These are phyloP conservation scores for Euschistus heros DNA, from an alignment of 1,140 invertebrate species.

Conservation along the genomic window DNA sequence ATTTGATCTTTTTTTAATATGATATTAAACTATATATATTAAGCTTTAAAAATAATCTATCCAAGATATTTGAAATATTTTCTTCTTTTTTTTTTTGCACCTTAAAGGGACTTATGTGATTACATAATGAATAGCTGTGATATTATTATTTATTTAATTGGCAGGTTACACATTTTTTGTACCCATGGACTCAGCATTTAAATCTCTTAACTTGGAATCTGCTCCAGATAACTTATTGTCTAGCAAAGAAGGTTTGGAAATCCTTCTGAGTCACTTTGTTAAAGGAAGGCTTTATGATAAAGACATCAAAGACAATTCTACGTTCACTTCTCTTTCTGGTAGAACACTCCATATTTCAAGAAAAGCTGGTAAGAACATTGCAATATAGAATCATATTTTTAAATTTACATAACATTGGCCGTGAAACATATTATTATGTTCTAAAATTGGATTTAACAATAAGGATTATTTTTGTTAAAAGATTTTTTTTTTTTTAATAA, in stretches of 20 bases:
- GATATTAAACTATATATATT: too few relatives aligned
- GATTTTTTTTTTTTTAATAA: too few relatives aligned
- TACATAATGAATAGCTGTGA: too few relatives aligned
- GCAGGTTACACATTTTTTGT: conserved; percentile 51
- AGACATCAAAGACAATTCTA: conserved; percentile 42
- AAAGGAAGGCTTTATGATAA: conserved; percentile 46
- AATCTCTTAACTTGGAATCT: conserved; percentile 41
- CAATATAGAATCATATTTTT: not conserved
- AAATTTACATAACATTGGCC: not conserved
- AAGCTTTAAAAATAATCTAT: too few relatives aligned
- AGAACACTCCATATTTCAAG: conserved; percentile 42
- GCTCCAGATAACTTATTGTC: conserved; percentile 46
- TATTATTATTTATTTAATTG: conserved; percentile 10
- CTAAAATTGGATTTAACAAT: not conserved
- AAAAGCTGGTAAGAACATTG: conserved; percentile 35
- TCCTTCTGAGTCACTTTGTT: conserved; percentile 50
- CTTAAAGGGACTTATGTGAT: too few relatives aligned
- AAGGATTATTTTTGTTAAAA: not conserved
- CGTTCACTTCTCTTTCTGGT: conserved; percentile 42
- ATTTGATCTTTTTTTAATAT: too few relatives aligned
- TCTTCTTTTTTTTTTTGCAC: too few relatives aligned
- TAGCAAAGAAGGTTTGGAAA: conserved; percentile 40
- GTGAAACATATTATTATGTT: too few relatives aligned
- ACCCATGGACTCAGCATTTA: conserved; percentile 46
- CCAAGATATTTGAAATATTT: too few relatives aligned